Evolutionary conservation across 2,113 vertebrate species (phyloP).

Genomic region (Tenrec ecaudatus): DNA sequence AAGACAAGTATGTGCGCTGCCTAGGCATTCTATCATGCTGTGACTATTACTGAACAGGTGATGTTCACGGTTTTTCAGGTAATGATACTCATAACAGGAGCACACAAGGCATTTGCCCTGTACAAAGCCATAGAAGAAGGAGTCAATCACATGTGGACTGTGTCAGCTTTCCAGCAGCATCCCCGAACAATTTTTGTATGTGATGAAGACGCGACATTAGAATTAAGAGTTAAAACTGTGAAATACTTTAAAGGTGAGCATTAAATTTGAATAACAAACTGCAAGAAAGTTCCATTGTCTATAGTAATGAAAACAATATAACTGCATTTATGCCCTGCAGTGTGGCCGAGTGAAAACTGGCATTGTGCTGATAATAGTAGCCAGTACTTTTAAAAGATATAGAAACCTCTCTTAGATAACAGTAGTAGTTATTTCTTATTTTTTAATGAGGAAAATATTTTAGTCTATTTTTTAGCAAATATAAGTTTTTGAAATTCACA

Average conservation of each 20-base stretch:
- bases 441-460: slow-evolving; percentile 25
- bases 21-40: background rate
- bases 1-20: background rate
- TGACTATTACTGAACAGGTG: slow-evolving; percentile 8
- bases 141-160: slow-evolving; percentile 93
- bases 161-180: slow-evolving; percentile 92
- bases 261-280: slow-evolving; percentile 35
- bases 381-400: slow-evolving; percentile 7
- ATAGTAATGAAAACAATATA: background rate
- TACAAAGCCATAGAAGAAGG: slow-evolving; percentile 93
- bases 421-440: slow-evolving; percentile 5
- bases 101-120: slow-evolving; percentile 91
- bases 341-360: background rate
- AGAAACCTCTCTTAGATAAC: slow-evolving; percentile 25
- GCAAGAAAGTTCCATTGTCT: background rate
- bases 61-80: slow-evolving; percentile 85
- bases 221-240: slow-evolving; percentile 92
- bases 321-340: background rate
- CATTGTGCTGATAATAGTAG: background rate
- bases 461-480: slow-evolving; percentile 39
- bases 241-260: slow-evolving; percentile 93
- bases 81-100: slow-evolving; percentile 93
- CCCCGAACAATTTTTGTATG: slow-evolving; percentile 91
- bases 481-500: slow-evolving; percentile 45
- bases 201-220: slow-evolving; percentile 92